Evolutionary conservation across 35 echinoderm and acorn worm species (phyloP), one percentile per base, ranked within the genome.

Genomic region (Acanthaster planci): DNA sequence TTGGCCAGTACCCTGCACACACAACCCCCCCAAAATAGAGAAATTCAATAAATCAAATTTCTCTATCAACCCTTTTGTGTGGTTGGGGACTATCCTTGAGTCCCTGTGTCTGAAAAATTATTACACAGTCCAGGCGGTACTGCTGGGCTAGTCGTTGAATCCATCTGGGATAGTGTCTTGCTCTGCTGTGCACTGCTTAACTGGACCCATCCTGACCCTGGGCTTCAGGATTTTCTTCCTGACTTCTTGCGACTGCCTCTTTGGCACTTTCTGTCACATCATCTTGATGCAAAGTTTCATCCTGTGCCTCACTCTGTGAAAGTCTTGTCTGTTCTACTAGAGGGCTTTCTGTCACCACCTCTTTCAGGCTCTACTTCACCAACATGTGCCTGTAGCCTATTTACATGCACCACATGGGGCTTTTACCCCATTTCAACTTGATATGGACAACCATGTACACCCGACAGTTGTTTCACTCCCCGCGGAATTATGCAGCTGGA

Each of bases 391-490:
- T 83, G 86, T 1, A 90, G 39, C 36, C 67, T 27, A 56, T 90
- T 80, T 7, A 47, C 34, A 34, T 97, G 86, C 1, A 93, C 86
- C 0, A 84, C 68, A 21, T 67, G 89, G 18, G 67, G 29, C 29
- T 68, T 52, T 38, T 35, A 14, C 32, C 21, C 31, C 40, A 60
- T 7, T 40, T 52, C 31, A 77, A 38, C 29, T 88, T 82, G 29
- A 97, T 85, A 7, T 80, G 82, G 19, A 87, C 81, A 0, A 79
- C 44, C 8, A n/a, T n/a, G n/a, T n/a, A 89, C 82, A 77, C 89
- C 89, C 16, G 67, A 89, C 44, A 97, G 21, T 22, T 44, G 38
- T 29, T 76, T 80, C 8, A 76, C 21, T 4, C 40, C 36, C 22
- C 8, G 75, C 64, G 1, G 57, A 42, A 21, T 88, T 26, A 18